Conservation (phyloP, 2,888 invertebrate species). For the Machimus rusticus region DNA sequence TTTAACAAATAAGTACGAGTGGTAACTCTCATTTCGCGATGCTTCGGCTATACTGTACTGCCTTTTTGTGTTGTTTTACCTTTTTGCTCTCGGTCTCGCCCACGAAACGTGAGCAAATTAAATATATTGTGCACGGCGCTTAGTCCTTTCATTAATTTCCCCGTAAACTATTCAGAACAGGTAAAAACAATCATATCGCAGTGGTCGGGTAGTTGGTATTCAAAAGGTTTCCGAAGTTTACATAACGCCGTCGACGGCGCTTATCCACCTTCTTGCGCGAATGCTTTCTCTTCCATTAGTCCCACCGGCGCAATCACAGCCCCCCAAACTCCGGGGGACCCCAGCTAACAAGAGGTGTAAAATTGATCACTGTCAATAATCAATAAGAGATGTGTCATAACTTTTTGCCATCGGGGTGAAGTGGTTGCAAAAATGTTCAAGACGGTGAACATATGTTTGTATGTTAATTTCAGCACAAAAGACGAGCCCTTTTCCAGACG, state of each 20-base stretch:
- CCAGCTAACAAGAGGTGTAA: neutral
- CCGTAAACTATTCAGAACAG: conserved; percentile 26
- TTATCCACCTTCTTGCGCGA: neutral
- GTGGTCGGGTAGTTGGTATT: neutral
- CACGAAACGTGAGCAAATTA: conserved; percentile 21
- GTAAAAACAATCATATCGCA: conserved; percentile 26
- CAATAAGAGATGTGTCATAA: neutral
- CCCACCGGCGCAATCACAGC: neutral
- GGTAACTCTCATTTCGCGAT: neutral
- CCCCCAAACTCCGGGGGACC: neutral
- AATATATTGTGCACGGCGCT: conserved; percentile 6
- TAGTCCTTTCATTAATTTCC: conserved; percentile 22
- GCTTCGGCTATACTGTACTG: neutral
- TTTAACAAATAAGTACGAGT: neutral
- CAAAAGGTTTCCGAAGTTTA: conserved; percentile 29
- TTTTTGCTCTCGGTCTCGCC: neutral
- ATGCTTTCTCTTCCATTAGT: conserved; percentile 24
- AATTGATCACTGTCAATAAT: conserved; percentile 25
- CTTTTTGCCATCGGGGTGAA: neutral
- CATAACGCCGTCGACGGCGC: neutral
- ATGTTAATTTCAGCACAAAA: neutral
- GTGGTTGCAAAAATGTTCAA: neutral
- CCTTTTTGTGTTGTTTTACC: neutral
- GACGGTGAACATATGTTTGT: neutral
- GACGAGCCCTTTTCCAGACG: neutral